Percentiles rank a stretch among this genome's conserved stretches.
Conservation (phyloP, 2,113 vertebrate genomes). For the Petrocephalus microphthalmus region DNA sequence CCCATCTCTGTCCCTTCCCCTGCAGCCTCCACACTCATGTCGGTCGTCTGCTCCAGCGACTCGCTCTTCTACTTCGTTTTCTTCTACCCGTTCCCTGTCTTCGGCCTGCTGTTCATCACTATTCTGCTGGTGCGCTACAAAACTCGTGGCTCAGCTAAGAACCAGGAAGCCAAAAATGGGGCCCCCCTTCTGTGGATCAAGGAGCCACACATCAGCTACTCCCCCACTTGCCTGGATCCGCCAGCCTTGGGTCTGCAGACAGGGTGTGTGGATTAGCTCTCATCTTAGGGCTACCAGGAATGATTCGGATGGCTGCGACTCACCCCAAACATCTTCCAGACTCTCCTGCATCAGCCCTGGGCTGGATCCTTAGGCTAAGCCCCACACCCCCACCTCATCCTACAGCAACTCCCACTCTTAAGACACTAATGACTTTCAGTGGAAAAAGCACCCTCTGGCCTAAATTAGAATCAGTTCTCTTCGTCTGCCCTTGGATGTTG, state of each 20-base stretch:
- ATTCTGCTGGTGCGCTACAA: slow-evolving; percentile 88
- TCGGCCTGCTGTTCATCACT: slow-evolving; percentile 88
- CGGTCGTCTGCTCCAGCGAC: slow-evolving; percentile 84
- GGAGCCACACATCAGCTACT: slow-evolving; percentile 95
- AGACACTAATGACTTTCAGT: background rate
- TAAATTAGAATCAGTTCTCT: background rate
- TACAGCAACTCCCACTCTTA: background rate
- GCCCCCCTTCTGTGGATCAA: slow-evolving; percentile 96
- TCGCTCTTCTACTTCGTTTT: slow-evolving; percentile 97
- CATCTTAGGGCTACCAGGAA: background rate
- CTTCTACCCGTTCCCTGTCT: slow-evolving; percentile 97
- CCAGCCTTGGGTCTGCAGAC: slow-evolving; percentile 93
- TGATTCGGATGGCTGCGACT: background rate
- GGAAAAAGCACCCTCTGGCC: background rate
- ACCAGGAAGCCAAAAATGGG: slow-evolving; percentile 90
- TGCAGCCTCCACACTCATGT: slow-evolving; percentile 81
- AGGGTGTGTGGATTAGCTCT: slow-evolving; percentile 81
- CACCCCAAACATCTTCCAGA: background rate
- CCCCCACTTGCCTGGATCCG: slow-evolving; percentile 91
- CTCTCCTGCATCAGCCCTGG: background rate
- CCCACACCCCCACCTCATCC: background rate
- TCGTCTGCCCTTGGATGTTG: background rate
- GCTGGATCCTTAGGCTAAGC: slow-evolving; percentile 7
- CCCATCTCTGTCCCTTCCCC: slow-evolving; percentile 9
- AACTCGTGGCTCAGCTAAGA: slow-evolving; percentile 82